A percentile compares a stretch with the other conserved stretches of the same genome.
phyloP scores from a whole-genome alignment of 2,888 invertebrate species.

The Acleris literana region DNA sequence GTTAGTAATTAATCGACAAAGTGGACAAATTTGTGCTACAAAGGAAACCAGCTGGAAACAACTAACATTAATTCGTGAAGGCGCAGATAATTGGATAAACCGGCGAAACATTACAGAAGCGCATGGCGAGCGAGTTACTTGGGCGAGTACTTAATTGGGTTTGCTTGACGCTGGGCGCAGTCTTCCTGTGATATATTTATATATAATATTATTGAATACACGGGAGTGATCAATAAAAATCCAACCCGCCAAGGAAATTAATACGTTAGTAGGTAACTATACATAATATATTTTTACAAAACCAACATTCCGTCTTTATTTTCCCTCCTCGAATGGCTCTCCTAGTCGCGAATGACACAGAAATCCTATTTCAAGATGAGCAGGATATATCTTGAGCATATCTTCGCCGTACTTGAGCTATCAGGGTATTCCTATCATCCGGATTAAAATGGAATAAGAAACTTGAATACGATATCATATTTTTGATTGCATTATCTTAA shows the following conservation, averaged over 20 bases:
- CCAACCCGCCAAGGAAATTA: constrained; percentile 15
- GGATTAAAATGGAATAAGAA: constrained; percentile 5
- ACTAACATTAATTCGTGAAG: constrained; percentile 35
- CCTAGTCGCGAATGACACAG: constrained; percentile 11
- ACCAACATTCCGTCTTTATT: constrained; percentile 11
- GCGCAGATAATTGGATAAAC: constrained; percentile 30
- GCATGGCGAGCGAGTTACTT: constrained; percentile 30
- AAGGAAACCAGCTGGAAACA: constrained; percentile 23
- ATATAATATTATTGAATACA: constrained; percentile 3
- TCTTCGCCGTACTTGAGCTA: constrained; percentile 9
- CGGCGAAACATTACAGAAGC: constrained; percentile 30
- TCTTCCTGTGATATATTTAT: constrained; percentile 7
- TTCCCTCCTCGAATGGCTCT: constrained; percentile 11
- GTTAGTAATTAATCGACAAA: constrained; percentile 2
- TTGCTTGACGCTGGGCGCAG: constrained; percentile 28
- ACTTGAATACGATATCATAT: too few relatives aligned
- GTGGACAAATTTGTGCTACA: constrained; percentile 9
- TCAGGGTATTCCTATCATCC: constrained; percentile 6
- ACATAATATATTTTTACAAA: constrained; percentile 16
- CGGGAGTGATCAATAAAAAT: constrained; percentile 15
- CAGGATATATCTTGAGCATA: constrained; percentile 13
- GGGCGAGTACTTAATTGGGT: constrained; percentile 33
- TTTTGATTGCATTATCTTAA: too few relatives aligned
- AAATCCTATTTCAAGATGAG: constrained; percentile 21
- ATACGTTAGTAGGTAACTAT: constrained; percentile 4